Percentiles rank a stretch among this genome's conserved stretches.
These are phyloP conservation scores for Pemphigus obesinymphae DNA, from an alignment of 1,140 invertebrate genomes.

Conservation along the genomic window DNA sequence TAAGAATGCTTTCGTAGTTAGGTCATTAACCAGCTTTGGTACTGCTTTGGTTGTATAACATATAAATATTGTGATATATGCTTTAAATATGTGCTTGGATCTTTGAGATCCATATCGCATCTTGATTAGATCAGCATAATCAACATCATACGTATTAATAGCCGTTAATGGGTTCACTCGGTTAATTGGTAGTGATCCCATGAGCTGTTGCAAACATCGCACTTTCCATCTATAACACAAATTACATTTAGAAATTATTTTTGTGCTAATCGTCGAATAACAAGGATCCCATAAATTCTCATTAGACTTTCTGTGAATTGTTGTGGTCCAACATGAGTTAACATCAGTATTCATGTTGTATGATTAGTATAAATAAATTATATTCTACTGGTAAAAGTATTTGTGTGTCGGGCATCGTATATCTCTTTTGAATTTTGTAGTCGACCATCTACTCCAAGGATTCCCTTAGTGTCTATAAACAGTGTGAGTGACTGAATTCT, in stretches of 20 bases:
- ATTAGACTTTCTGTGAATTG: neutral
- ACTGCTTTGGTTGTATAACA: constrained; percentile 51
- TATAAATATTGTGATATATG: constrained; percentile 52
- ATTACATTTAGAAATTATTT: constrained; percentile 44
- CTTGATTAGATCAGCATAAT: constrained; percentile 44
- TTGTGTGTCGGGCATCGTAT: neutral
- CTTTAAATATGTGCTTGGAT: neutral
- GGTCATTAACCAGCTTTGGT: constrained; percentile 51
- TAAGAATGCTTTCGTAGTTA: constrained; percentile 51
- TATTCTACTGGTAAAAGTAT: neutral
- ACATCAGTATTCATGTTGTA: neutral
- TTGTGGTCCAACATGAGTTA: neutral
- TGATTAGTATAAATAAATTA: neutral
- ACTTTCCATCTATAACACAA: constrained; percentile 45
- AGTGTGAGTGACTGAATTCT: neutral
- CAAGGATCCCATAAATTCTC: no score
- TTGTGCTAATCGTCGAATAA: no score
- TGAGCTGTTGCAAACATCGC: constrained; percentile 42
- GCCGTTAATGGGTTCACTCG: constrained; percentile 45
- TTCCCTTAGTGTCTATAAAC: neutral
- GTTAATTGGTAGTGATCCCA: constrained; percentile 47
- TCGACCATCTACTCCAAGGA: neutral
- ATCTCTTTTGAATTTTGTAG: neutral
- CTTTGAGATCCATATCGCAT: neutral
- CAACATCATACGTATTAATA: constrained; percentile 47